Percentiles rank a stretch among this genome's conserved stretches.
phyloP scores from a whole-genome alignment of 2,113 vertebrate genomes.

The Lepus americanus region DNA sequence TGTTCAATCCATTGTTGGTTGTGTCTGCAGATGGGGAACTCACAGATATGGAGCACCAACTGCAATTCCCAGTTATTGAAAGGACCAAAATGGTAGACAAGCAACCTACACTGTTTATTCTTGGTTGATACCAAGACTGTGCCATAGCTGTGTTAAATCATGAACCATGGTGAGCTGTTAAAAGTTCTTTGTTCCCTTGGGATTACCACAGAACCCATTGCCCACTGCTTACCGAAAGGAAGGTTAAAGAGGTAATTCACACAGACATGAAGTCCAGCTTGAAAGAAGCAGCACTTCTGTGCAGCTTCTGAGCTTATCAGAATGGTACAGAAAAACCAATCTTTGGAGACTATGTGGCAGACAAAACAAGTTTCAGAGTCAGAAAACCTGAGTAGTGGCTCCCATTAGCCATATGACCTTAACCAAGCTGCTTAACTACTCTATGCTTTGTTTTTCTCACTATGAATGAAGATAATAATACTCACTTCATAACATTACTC shows the following conservation, averaged over 20 bases:
- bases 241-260: neutral
- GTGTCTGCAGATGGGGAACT: too few species aligned
- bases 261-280: neutral
- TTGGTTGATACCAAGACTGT: neutral
- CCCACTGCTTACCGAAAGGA: neutral
- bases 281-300: neutral
- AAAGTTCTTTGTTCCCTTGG: neutral
- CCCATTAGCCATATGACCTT: neutral
- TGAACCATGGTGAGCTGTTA: neutral
- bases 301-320: neutral
- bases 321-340: neutral
- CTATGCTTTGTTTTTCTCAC: conserved; percentile 9
- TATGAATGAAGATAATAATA: neutral
- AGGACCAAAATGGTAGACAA: neutral
- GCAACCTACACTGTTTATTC: neutral
- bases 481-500: neutral
- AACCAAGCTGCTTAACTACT: conserved; percentile 33
- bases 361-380: neutral
- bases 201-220: conserved; percentile 19
- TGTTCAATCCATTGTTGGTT: too few species aligned
- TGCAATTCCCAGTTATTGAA: neutral
- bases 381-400: neutral
- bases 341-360: neutral
- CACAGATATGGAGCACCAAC: too few species aligned
- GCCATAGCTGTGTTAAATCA: neutral